A percentile compares a stretch with the other conserved stretches of the same genome.
Conservation (phyloP, 2,797 vertebrate species). For the Morelia viridis region DNA sequence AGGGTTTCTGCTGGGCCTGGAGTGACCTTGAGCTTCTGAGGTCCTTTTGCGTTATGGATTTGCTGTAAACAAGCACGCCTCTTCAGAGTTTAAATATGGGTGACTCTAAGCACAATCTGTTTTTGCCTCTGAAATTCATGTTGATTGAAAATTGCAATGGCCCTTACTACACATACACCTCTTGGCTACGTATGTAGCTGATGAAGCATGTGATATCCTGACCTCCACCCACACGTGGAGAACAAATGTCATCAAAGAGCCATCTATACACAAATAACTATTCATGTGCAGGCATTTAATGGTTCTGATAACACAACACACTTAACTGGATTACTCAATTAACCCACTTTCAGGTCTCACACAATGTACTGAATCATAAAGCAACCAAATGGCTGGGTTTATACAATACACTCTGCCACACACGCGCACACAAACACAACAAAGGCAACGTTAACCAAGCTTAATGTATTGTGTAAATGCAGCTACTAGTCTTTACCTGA, state of each 20-base stretch:
- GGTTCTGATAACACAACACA: background rate
- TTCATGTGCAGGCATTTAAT: too few species aligned
- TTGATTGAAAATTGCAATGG: background rate
- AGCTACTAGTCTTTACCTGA: too few species aligned
- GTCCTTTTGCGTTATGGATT: background rate
- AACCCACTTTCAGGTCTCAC: background rate
- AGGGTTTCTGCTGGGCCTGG: background rate
- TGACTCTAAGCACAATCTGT: background rate
- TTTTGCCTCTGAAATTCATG: background rate
- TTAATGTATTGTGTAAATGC: too few species aligned
- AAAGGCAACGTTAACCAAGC: too few species aligned
- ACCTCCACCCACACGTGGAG: background rate
- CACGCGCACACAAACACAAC: too few species aligned
- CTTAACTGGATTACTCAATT: background rate
- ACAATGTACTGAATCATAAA: background rate
- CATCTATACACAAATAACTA: background rate
- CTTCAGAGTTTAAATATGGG: fast-evolving
- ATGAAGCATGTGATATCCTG: background rate
- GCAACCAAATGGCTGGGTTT: background rate
- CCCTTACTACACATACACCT: too few species aligned
- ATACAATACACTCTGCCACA: background rate
- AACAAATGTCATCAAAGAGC: background rate
- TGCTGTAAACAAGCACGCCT: background rate
- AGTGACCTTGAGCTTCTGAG: background rate
- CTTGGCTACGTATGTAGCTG: background rate